Conservation (phyloP, 1,140 invertebrate genomes). For the Adelges cooleyi region DNA sequence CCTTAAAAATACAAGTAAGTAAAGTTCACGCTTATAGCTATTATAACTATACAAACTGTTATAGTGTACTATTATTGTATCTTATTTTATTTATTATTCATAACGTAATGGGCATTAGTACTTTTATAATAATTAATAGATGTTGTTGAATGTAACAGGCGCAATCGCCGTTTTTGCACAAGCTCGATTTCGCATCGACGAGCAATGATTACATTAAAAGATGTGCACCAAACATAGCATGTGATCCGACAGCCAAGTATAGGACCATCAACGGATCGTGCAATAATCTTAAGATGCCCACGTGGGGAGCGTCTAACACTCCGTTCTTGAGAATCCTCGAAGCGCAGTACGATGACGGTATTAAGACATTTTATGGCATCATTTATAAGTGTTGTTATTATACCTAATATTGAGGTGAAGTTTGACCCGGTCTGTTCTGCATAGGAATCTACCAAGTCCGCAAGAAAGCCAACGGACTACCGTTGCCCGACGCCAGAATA, state of each 20-base stretch:
- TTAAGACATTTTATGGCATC: no score
- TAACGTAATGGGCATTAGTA: not conserved
- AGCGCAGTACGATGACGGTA: slow-evolving; percentile 60
- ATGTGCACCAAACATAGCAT: slow-evolving; percentile 9
- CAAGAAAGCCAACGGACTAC: not conserved
- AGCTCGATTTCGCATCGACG: not conserved
- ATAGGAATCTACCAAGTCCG: slow-evolving; percentile 15
- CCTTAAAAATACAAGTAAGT: not conserved
- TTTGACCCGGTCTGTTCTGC: no score
- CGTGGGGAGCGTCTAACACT: slow-evolving; percentile 73
- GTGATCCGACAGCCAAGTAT: slow-evolving; percentile 44
- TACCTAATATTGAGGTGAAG: no score
- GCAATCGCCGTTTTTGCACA: slow-evolving; percentile 16
- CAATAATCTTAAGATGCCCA: slow-evolving; percentile 81
- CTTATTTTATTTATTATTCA: not conserved
- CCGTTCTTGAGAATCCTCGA: slow-evolving; percentile 65
- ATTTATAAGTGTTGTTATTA: no score
- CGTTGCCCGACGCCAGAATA: not conserved
- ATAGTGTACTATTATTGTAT: not conserved
- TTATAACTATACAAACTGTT: not conserved
- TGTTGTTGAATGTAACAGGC: not conserved
- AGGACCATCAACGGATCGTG: slow-evolving; percentile 77
- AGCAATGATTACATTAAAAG: not conserved
- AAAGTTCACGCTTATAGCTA: not conserved
- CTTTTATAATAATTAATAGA: not conserved